Evolutionary conservation across 23 tunicate genomes (phyloP).

Genomic region (Ascidia mentula): DNA sequence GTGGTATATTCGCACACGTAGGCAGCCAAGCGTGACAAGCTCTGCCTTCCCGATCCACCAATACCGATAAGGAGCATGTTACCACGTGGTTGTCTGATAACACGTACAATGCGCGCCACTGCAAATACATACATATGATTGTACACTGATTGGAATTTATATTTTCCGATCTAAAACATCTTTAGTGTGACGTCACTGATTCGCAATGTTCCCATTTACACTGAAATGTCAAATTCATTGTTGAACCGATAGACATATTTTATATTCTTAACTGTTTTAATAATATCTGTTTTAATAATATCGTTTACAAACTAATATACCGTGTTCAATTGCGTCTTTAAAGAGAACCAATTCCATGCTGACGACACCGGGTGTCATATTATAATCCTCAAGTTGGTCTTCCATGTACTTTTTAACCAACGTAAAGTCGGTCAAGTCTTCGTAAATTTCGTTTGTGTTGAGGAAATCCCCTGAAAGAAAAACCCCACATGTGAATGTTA

Average conservation of each 20-base stretch:
- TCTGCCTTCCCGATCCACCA: conserved; percentile 97
- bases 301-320: conserved; percentile 30
- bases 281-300: neutral
- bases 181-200: neutral
- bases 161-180: neutral
- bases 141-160: neutral
- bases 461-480: conserved; percentile 76
- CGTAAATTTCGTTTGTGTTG: conserved; percentile 71
- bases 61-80: conserved; percentile 93
- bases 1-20: conserved; percentile 98
- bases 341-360: conserved; percentile 90
- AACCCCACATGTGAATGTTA: too few relatives aligned
- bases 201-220: too few relatives aligned
- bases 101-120: conserved; percentile 90
- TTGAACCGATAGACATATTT: too few relatives aligned
- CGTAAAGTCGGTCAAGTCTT: conserved; percentile 67
- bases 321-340: conserved; percentile 96
- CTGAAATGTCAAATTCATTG: too few relatives aligned
- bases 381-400: conserved; percentile 97
- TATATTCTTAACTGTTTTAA: neutral
- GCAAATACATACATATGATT: neutral
- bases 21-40: conserved; percentile 85
- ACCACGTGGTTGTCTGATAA: conserved; percentile 95
- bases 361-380: conserved; percentile 93
- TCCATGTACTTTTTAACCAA: conserved; percentile 93